These are phyloP conservation scores for Pelochelys cantorii DNA, from an alignment of 2,797 vertebrate species.

Conservation along the genomic window DNA sequence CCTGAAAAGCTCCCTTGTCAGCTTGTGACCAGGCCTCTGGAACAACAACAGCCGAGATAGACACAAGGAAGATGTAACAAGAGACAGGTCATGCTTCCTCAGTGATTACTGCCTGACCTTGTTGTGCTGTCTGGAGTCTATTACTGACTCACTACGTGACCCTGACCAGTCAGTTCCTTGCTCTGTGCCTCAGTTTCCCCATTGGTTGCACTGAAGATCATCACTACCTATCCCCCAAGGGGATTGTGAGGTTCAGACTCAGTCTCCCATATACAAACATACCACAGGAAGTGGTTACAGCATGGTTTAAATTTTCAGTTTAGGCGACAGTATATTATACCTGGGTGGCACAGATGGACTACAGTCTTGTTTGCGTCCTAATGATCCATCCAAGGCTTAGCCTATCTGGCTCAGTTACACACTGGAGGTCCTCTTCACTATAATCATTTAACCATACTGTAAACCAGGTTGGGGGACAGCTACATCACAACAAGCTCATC, in stretches of 20 bases:
- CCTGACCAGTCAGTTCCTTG: background rate
- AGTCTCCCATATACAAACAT: background rate
- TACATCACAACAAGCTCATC: background rate
- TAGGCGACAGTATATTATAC: background rate
- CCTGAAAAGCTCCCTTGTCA: background rate
- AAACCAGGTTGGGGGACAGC: background rate
- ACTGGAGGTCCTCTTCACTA: background rate
- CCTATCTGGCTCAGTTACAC: background rate
- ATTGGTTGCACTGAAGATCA: background rate
- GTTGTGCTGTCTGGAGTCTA: fast-evolving
- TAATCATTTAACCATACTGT: background rate
- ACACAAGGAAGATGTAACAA: background rate
- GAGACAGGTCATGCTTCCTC: background rate
- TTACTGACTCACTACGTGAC: background rate
- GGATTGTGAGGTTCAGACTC: background rate
- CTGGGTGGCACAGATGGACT: background rate
- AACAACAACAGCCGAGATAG: background rate
- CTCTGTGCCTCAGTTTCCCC: background rate
- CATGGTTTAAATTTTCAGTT: background rate
- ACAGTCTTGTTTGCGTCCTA: background rate
- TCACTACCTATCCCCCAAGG: background rate
- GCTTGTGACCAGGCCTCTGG: background rate
- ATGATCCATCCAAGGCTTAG: background rate
- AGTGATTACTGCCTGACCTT: background rate
- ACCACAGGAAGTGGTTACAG: background rate